Base-by-base conservation (phyloP, 2,888 invertebrate genomes). In the Latheticus oryzae region DNA sequence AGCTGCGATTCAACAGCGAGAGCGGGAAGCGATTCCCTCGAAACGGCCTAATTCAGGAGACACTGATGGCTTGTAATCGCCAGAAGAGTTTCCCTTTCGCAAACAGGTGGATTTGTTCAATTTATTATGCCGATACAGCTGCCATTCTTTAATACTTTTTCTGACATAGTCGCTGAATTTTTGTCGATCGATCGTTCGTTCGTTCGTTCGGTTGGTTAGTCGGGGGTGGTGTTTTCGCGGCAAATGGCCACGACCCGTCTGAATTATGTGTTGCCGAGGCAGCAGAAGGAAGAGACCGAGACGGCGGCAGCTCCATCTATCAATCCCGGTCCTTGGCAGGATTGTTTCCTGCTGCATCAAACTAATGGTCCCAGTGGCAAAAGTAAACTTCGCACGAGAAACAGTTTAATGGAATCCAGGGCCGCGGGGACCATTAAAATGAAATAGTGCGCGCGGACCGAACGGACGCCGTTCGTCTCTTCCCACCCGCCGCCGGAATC, bases 321-420 rank as follows among this genome's bases (percentile, higher is more conserved):
- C 78, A 77, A 78, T 79, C 58, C 78, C 65, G 64, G 61, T 71
- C 68, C 70, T 69, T 71, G 73, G 72, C 75, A 70, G 78, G 80
- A 82, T 82, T 82, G 78, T 78, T 78, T 79, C 78, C 78, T 78
- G 78, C 77, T 77, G 77, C 77, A 78, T 77, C 78, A 76, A 76
- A 77, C 78, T 78, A 78, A 78, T 78, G 78, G 79, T 78, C 78
- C 78, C 78, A 77, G 72, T 76, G 78, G 78, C 78, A 77, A 78
- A 78, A 78, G 76, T 78, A 78, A 78, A 78, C 78, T 78, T 78
- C 73, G 76, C 76, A 73, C 73, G 78, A 79, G 79, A 79, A 81
- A 79, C 80, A 79, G 79, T 81, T 81, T 82, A 82, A 82, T 82
- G 82, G 82, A 81, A 82, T 81, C 80, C 79, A 76, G 80, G 79